Conservation (phyloP, 2,888 invertebrate genomes). For the Iselma pallidipennis region DNA sequence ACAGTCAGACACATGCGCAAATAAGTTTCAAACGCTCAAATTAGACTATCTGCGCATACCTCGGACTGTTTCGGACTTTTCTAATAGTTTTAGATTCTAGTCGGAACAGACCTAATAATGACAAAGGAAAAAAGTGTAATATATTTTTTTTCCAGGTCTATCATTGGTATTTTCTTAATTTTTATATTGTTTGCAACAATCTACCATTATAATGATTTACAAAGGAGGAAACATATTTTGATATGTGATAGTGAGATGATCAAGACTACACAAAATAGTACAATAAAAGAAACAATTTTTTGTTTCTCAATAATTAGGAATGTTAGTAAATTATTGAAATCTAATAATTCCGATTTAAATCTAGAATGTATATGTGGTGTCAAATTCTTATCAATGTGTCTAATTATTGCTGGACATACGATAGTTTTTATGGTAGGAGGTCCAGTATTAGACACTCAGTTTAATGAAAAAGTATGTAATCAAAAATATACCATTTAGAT, state of each 20-base stretch:
- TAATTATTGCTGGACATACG: conserved; percentile 70
- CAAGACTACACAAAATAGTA: conserved; percentile 14
- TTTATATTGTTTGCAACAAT: conserved; percentile 41
- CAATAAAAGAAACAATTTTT: conserved; percentile 41
- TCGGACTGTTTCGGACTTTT: too few species aligned
- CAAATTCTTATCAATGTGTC: conserved; percentile 68
- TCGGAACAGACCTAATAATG: neutral
- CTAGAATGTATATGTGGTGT: conserved; percentile 63
- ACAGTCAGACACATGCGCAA: too few species aligned
- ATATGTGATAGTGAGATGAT: conserved; percentile 35
- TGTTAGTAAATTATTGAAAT: conserved; percentile 62
- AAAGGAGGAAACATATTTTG: conserved; percentile 30
- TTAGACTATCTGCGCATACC: too few species aligned
- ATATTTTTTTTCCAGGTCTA: conserved; percentile 36
- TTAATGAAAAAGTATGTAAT: conserved; percentile 63
- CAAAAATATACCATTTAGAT: too few species aligned
- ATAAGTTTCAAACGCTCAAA: too few species aligned
- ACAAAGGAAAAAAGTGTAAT: too few species aligned
- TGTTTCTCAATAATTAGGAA: conserved; percentile 67
- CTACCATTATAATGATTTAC: conserved; percentile 37
- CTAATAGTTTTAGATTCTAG: too few species aligned
- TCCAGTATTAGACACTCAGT: conserved; percentile 68
- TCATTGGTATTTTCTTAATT: conserved; percentile 38
- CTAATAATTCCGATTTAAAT: conserved; percentile 63
- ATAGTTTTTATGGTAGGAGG: conserved; percentile 69